Base-by-base conservation (phyloP, 2,888 invertebrate species). In the Isotomurus palustris region DNA sequence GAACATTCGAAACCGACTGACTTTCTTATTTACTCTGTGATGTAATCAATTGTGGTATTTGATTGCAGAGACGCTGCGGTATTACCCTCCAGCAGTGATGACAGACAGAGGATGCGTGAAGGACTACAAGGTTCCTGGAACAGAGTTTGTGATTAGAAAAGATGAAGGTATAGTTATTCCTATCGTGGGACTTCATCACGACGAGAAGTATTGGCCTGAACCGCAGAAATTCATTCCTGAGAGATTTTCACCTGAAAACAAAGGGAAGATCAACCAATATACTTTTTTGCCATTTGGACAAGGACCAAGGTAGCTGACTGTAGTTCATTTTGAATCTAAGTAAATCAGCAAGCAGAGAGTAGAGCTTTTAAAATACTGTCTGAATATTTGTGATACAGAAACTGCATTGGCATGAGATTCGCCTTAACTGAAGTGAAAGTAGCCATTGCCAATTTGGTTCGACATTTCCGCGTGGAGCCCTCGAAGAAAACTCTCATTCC, bases 201-300 rank as follows among this genome's bases (percentile, higher is more conserved):
- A 83, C 72, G 78, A 80, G 1, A 75, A 79, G 56, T 78, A 79
- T 72, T 83, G 78, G 69, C 79, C 81, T 0, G 74, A 81, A 35
- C 83, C 83, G 0, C 66, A 73, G 0, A 80, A 78, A 69, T 83
- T 83, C 50, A 78, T 83, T 70, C 83, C 83, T 0, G 80, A 82
- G 56, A 74, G 83, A 65, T 83, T 83, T 71, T 81, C 75, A 2
- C 79, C 81, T 0, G 79, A 81, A 62, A 82, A 82, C 68, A 81
- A 79, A 64, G 73, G 74, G 1, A 76, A 76, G n/a, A 78, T 79
- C 17, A 68, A 75, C 12, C 76, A 77, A 0, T 77, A 76, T 40
- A 73, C 77, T 0, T 82, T 79, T 60, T 66, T 79, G 66, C 82
- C 82, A 0, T 60, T 60, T 48, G 43, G 43, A 22, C 22, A 17